Base-by-base conservation (phyloP, 2,113 vertebrate species). In the Noturus placidus region DNA sequence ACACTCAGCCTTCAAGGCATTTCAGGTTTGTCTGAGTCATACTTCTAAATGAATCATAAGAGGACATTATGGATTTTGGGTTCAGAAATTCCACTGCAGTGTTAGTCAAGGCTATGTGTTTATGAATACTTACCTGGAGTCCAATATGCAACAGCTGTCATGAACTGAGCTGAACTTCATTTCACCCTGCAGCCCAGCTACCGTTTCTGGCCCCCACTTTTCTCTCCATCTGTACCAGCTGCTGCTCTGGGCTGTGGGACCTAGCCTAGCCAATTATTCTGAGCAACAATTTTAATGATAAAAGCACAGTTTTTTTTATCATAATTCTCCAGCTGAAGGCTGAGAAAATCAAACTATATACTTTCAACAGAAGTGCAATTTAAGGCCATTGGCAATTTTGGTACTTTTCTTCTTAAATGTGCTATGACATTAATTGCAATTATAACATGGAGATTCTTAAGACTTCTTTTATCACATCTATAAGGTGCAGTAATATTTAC, bases 251-350 rank as follows among this genome's bases (percentile, higher is more conserved):
- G 76, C n/a, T 72, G 54, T 7, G 52, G 83, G 77, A 50, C 30
- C 65, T 42, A 10, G 27, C 56, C 82, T 11, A 59, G 19, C 76
- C 76, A 81, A n/a, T 80, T 69, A 17, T 83, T 85, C 70, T 57
- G 38, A 87, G 27, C 65, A n/a, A 85, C 82, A 65, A 25, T 84
- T 87, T 84, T 82, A 89, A 85, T 89, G 77, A 81, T 42, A 85
- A 89, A 81, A 79, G 30, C n/a, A 61, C 13, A 69, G 27, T 65
- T 84, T 54, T 42, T 76, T 69, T 69, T 42, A 72, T 74, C 52
- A 54, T 79, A 76, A 74, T 15, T 87, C 42, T 84, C 33, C 70
- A 72, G 57, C 56, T 87, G 72, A 86, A 79, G 57, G 79, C 59
- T 59, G 54, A 78, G 46, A 85, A 89, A 74, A 85, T 67, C 50